Conservation (phyloP, 2,888 invertebrate species). For the Leucophenga montana region DNA sequence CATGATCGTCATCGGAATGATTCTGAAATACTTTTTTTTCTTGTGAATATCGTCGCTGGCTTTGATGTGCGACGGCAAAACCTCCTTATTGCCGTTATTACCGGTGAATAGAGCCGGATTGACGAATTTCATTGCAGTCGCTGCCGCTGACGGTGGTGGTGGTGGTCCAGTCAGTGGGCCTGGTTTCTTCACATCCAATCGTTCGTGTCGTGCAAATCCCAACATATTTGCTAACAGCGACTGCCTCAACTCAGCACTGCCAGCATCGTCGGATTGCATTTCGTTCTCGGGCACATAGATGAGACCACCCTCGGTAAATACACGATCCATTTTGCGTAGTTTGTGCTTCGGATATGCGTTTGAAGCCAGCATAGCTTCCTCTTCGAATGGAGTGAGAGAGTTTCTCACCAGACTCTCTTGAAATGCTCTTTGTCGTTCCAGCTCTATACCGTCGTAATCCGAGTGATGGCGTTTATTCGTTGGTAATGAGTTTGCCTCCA, state of each 20-base stretch:
- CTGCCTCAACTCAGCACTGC: conserved; percentile 44
- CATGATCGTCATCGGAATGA: conserved; percentile 75
- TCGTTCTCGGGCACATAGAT: conserved; percentile 74
- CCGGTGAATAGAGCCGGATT: conserved; percentile 44
- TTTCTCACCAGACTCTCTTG: conserved; percentile 60
- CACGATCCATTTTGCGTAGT: conserved; percentile 61
- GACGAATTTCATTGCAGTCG: conserved; percentile 33
- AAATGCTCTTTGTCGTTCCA: conserved; percentile 46
- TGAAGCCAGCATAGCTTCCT: conserved; percentile 69
- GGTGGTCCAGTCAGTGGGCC: conserved; percentile 81
- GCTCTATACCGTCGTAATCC: background rate
- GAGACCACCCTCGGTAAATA: conserved; percentile 79
- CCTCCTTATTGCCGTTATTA: conserved; percentile 67
- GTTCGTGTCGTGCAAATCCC: conserved; percentile 90
- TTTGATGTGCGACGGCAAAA: conserved; percentile 70
- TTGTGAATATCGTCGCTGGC: conserved; percentile 62
- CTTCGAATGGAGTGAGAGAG: conserved; percentile 62
- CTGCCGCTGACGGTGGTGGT: conserved; percentile 49
- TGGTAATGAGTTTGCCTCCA: conserved; percentile 36
- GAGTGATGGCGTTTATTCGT: conserved; percentile 39
- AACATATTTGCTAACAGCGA: conserved; percentile 76
- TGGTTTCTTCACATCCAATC: conserved; percentile 95
- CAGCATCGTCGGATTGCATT: conserved; percentile 56
- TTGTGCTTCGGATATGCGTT: conserved; percentile 60
- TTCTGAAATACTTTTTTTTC: conserved; percentile 69